Percentiles rank a stretch among this genome's conserved stretches.
phyloP scores from a whole-genome alignment of 2,888 invertebrate genomes.

The Lagria hirta region DNA sequence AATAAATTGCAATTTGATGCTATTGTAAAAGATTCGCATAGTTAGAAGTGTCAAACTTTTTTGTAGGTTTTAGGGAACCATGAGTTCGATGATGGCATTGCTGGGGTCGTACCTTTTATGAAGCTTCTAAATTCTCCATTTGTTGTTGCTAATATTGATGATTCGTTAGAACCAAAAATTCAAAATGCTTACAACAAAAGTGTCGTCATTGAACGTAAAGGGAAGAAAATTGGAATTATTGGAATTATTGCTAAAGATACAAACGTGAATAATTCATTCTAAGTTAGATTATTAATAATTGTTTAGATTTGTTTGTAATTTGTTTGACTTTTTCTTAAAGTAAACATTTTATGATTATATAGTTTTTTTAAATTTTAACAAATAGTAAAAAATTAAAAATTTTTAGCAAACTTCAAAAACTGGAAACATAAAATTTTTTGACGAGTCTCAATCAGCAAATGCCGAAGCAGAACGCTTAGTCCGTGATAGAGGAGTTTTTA shows the following conservation, averaged over 20 bases:
- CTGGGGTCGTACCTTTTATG: constrained; percentile 72
- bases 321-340: constrained; percentile 7
- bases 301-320: too few relatives aligned
- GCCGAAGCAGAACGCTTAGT: constrained; percentile 66
- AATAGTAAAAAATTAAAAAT: too few relatives aligned
- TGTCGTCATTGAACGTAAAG: constrained; percentile 62
- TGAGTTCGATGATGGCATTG: constrained; percentile 79
- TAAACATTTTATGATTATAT: too few relatives aligned
- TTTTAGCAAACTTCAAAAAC: constrained; percentile 66
- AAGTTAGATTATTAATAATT: constrained; percentile 1
- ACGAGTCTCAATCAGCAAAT: constrained; percentile 67
- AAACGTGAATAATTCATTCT: constrained; percentile 52
- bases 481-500: constrained; percentile 64
- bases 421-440: constrained; percentile 66
- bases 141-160: constrained; percentile 76
- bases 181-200: constrained; percentile 66
- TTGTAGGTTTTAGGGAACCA: constrained; percentile 80
- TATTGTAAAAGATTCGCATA: constrained; percentile 60
- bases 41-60: constrained; percentile 4
- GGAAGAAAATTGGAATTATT: constrained; percentile 73
- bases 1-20: constrained; percentile 62
- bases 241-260: constrained; percentile 74
- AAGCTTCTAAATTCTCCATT: constrained; percentile 65
- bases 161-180: constrained; percentile 65
- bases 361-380: too few relatives aligned